phyloP scores from a whole-genome alignment of 2,888 invertebrate genomes.

The Mantis religiosa region DNA sequence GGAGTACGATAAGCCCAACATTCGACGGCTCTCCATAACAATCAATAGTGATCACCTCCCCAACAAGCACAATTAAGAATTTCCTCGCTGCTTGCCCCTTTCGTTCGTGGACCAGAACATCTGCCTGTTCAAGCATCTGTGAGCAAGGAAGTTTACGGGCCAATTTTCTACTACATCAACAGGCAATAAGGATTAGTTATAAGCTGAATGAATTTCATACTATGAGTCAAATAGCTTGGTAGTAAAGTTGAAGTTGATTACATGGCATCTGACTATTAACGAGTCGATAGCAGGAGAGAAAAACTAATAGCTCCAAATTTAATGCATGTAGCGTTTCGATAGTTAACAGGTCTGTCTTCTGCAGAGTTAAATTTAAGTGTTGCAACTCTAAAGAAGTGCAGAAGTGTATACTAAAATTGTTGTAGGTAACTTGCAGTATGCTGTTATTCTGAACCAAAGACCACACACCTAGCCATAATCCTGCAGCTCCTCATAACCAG shows the following conservation, averaged over 20 bases:
- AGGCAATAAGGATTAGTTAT: neutral
- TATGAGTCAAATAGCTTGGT: neutral
- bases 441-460: neutral
- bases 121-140: neutral
- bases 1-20: slow-evolving; percentile 77
- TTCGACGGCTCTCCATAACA: slow-evolving; percentile 66
- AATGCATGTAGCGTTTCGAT: neutral
- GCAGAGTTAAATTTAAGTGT: neutral
- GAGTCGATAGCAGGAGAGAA: neutral
- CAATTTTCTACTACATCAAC: neutral
- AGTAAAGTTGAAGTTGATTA: neutral
- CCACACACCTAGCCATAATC: neutral
- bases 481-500: neutral
- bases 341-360: neutral
- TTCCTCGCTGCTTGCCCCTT: neutral
- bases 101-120: neutral
- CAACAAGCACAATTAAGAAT: slow-evolving; percentile 25
- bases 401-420: neutral
- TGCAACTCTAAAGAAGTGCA: neutral
- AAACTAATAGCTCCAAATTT: neutral
- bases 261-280: neutral
- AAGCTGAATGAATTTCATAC: neutral
- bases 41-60: slow-evolving; percentile 33
- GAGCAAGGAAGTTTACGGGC: neutral
- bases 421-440: neutral